Conservation (phyloP, 2,113 vertebrate species). For the Sinocyclocheilus grahami region DNA sequence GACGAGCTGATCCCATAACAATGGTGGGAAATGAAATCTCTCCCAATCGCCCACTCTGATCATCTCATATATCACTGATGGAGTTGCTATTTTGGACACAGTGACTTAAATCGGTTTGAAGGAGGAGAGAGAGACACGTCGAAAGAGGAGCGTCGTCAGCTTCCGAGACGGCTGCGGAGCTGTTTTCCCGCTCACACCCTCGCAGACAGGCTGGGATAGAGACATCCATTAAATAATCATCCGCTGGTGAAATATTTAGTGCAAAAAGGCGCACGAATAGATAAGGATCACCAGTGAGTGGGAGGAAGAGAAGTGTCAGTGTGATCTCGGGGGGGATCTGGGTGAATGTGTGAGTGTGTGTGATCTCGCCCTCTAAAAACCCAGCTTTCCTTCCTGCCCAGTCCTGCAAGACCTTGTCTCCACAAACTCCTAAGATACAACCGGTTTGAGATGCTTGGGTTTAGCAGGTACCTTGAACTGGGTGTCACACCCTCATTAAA, state of each 20-base stretch:
- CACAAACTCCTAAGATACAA: neutral
- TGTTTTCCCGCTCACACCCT: slow-evolving; percentile 32
- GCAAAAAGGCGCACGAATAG: slow-evolving; percentile 67
- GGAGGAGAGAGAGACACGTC: slow-evolving; percentile 1
- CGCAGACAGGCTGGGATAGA: slow-evolving; percentile 62
- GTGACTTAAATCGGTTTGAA: slow-evolving; percentile 22
- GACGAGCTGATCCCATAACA: slow-evolving; percentile 62
- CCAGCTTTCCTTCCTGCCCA: slow-evolving; percentile 30
- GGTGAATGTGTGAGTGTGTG: slow-evolving; percentile 46
- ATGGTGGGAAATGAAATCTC: slow-evolving; percentile 38
- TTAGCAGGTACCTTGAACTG: neutral
- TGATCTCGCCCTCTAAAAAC: slow-evolving; percentile 29
- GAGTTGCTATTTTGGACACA: slow-evolving; percentile 25
- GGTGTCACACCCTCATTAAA: slow-evolving; percentile 24
- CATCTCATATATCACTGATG: neutral
- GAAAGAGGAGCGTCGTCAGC: neutral
- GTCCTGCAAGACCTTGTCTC: slow-evolving; percentile 27
- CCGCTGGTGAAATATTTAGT: slow-evolving; percentile 75
- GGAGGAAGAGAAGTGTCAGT: slow-evolving; percentile 60
- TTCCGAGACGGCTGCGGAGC: slow-evolving; percentile 9
- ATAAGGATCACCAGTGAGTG: slow-evolving; percentile 63
- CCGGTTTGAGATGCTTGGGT: neutral
- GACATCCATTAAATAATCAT: slow-evolving; percentile 77
- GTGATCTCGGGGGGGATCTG: slow-evolving; percentile 46
- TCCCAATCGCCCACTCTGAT: slow-evolving; percentile 33